Evolutionary conservation across 2,888 invertebrate genomes (phyloP).

Genomic region (Malachius bipustulatus): DNA sequence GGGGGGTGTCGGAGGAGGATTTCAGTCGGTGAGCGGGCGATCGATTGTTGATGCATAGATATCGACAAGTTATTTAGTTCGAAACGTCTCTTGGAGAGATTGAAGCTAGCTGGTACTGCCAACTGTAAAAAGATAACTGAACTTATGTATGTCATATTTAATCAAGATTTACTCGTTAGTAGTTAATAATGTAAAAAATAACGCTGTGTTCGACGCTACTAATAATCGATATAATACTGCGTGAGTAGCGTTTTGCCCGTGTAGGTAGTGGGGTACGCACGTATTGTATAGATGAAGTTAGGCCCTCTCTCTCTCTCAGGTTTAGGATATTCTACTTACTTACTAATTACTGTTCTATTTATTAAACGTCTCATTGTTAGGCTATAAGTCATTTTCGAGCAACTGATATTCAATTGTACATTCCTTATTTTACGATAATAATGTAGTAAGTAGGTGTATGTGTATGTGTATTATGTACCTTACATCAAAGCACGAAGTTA

Average conservation of each 20-base stretch:
- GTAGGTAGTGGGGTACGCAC: slow-evolving; percentile 23
- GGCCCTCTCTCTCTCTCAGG: slow-evolving; percentile 38
- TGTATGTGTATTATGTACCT: too few species aligned
- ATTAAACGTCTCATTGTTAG: slow-evolving; percentile 1
- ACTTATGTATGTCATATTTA: slow-evolving; percentile 35
- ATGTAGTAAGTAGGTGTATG: too few species aligned
- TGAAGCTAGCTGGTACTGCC: slow-evolving; percentile 40
- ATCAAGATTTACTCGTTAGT: slow-evolving; percentile 29
- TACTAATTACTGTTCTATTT: slow-evolving; percentile 10
- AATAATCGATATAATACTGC: slow-evolving; percentile 17
- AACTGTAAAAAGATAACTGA: slow-evolving; percentile 36
- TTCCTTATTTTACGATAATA: too few species aligned
- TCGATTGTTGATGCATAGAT: slow-evolving; percentile 22
- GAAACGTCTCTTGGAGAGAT: slow-evolving; percentile 34
- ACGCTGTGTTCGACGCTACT: slow-evolving; percentile 29
- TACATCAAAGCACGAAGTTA: too few species aligned
- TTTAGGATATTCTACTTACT: slow-evolving; percentile 23
- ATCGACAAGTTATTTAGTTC: slow-evolving; percentile 30
- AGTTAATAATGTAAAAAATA: slow-evolving; percentile 32
- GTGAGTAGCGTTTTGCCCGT: slow-evolving; percentile 16
- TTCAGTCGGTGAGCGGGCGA: too few species aligned
- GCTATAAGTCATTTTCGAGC: too few species aligned
- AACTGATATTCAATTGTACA: too few species aligned
- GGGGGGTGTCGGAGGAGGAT: too few species aligned
- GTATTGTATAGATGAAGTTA: slow-evolving; percentile 29